Conservation (phyloP, 2,888 invertebrate genomes). For the Tineola bisselliella region DNA sequence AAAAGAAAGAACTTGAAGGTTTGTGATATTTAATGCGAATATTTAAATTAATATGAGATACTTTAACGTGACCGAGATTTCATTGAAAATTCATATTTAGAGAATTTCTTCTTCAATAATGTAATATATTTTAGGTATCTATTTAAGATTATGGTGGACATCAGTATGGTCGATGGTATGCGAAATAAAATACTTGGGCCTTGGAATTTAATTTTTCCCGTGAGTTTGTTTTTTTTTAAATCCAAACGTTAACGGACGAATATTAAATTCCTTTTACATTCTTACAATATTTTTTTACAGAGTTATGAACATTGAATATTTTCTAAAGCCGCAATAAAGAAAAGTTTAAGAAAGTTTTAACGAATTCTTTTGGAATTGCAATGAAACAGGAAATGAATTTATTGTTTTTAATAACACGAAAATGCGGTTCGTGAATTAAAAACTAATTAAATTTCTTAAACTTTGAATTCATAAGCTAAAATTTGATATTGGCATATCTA, state of each 20-base stretch:
- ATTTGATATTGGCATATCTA: neutral
- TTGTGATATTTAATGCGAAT: too few relatives aligned
- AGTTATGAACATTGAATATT: constrained; percentile 6
- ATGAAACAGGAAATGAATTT: neutral
- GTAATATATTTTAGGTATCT: constrained; percentile 24
- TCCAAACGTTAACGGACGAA: neutral
- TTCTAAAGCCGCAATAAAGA: constrained; percentile 6
- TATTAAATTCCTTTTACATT: constrained; percentile 1
- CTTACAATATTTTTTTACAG: neutral
- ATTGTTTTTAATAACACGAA: neutral
- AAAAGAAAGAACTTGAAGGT: too few relatives aligned
- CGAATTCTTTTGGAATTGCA: neutral
- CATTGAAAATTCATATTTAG: too few relatives aligned
- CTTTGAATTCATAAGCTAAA: neutral
- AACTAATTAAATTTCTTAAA: neutral
- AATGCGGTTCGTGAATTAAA: neutral
- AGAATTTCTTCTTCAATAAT: too few relatives aligned
- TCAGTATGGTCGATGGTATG: constrained; percentile 19
- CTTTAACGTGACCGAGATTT: too few relatives aligned
- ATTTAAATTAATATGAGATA: too few relatives aligned
- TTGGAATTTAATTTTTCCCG: constrained; percentile 47
- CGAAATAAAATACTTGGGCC: constrained; percentile 22
- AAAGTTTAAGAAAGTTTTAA: neutral
- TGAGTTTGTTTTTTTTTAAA: constrained; percentile 8
- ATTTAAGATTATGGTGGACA: constrained; percentile 23